These are phyloP conservation scores for Argyresthia goedartella DNA, from an alignment of 2,888 invertebrate species.

Conservation along the genomic window DNA sequence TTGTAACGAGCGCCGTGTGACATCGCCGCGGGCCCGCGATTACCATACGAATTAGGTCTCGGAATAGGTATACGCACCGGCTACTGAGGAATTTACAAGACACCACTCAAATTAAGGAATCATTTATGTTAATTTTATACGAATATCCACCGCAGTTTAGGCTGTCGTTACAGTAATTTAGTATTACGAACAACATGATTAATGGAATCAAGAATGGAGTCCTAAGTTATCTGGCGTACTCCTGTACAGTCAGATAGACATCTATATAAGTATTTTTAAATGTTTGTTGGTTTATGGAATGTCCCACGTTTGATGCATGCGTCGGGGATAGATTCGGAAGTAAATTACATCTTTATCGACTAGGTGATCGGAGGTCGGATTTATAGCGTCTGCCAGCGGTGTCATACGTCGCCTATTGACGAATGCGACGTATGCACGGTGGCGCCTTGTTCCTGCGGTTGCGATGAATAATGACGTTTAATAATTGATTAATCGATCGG, in stretches of 20 bases:
- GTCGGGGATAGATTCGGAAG: slow-evolving; percentile 24
- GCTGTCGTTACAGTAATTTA: not conserved
- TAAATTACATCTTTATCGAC: slow-evolving; percentile 51
- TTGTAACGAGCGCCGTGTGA: too few species aligned
- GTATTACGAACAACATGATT: not conserved
- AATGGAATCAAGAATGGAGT: not conserved
- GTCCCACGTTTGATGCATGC: not conserved
- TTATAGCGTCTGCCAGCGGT: slow-evolving; percentile 20
- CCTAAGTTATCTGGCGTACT: not conserved
- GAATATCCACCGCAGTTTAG: not conserved
- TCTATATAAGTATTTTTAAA: too few species aligned
- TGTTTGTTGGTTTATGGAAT: not conserved
- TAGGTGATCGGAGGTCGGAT: slow-evolving; percentile 21
- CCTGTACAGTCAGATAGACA: too few species aligned
- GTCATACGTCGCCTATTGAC: slow-evolving; percentile 4
- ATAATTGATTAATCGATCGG: slow-evolving; percentile 54
- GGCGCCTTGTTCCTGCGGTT: slow-evolving; percentile 11
- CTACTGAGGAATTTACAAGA: slow-evolving; percentile 5
- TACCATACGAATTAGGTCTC: slow-evolving; percentile 1
- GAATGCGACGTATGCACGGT: slow-evolving; percentile 10
- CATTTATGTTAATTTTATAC: slow-evolving; percentile 3
- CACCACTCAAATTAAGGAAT: slow-evolving; percentile 1
- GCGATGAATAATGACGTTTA: slow-evolving; percentile 54
- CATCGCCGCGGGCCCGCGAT: not conserved
- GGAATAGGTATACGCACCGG: not conserved